Base-by-base conservation (phyloP, 1,140 invertebrate genomes). In the Drosophila albomicans region DNA sequence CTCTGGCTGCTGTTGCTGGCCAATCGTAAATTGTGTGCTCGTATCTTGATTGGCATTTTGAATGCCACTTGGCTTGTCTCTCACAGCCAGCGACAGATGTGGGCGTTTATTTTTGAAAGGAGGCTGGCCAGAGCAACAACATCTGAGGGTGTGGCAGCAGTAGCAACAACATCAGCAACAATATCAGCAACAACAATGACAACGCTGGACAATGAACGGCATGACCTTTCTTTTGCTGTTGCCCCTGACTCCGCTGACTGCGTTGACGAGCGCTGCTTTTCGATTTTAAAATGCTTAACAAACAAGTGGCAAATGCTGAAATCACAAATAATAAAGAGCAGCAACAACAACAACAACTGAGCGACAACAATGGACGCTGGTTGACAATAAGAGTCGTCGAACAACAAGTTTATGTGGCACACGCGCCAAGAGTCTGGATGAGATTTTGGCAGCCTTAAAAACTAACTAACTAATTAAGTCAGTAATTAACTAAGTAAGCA, bases 381-480 rank as follows among this genome's bases (percentile, higher is more conserved):
- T 20, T 38, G 56, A 43, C 35, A 43, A 10, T 32, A 52, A 13
- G 20, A 7, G 46, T 43, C 43, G 46, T 43, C 43, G 48, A 61
- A 61, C 78, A 69, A 71, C 49, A 80, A 86, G 78, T 86, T 87
- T 76, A 86, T 86, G 74, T 76, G 76, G 61, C 69, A 81, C 82
- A 87, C 82, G 82, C 82, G 82, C 82, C 82, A 72, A 68, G 81
- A 82, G 79, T 86, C 82, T 82, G 75, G 71, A 51, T 51, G 62
- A 72, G 58, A 68, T 66, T 65, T 66, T 45, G 58, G 62, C 64
- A 49, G 57, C 38, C 61, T 46, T 54, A 56, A 43, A 56, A 65
- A 56, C 51, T 56, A 56, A 46, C 51, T 56, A 32, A 56, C 63
- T 48, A 57, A 67, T 56, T 67, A 49, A 67, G 28, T 58, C 51